A percentile compares a stretch with the other conserved stretches of the same genome.
phyloP scores from a whole-genome alignment of 2,797 vertebrate species.

The Aphelocoma californica region DNA sequence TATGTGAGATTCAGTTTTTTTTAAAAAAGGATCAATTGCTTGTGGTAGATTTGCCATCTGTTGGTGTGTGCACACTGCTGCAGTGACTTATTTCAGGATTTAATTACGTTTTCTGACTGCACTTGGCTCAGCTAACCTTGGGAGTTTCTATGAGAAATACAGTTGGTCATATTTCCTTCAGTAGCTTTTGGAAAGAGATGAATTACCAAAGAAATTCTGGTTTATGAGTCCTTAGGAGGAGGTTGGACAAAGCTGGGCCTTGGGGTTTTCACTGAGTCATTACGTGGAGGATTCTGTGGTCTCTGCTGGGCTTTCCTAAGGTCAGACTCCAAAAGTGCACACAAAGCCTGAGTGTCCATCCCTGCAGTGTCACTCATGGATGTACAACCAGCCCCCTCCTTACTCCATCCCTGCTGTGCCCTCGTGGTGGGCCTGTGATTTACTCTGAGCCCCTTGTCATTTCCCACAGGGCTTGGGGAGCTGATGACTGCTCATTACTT shows the following conservation, averaged over 20 bases:
- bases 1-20: not conserved
- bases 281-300: not conserved
- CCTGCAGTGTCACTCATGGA: not conserved
- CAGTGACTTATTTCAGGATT: not conserved
- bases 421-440: accelerated
- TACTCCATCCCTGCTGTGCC: not conserved
- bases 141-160: not conserved
- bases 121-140: not conserved
- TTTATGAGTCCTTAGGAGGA: not conserved
- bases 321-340: not conserved
- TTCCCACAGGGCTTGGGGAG: not conserved
- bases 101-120: not conserved
- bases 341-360: not conserved
- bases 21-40: not conserved
- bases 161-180: not conserved
- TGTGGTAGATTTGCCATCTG: conserved; percentile 26
- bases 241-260: not conserved
- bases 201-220: not conserved
- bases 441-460: not conserved
- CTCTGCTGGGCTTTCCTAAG: not conserved
- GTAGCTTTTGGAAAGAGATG: not conserved
- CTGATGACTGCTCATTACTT: not conserved
- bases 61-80: not conserved
- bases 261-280: not conserved
- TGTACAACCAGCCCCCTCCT: not conserved